phyloP scores from a whole-genome alignment of 2,113 vertebrate genomes.

The Bos javanicus region DNA sequence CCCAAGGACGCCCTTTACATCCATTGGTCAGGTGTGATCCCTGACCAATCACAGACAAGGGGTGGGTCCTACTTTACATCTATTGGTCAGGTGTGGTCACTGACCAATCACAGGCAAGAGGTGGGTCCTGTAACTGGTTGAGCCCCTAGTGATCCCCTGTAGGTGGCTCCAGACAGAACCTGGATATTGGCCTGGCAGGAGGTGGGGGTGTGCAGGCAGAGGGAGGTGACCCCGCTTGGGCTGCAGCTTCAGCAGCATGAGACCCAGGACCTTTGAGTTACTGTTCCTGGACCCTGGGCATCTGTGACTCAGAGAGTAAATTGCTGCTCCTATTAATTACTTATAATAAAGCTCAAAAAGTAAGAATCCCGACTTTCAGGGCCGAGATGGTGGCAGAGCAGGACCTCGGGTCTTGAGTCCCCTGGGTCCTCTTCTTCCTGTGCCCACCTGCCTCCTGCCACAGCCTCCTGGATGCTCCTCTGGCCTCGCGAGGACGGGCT shows the following conservation, averaged over 20 bases:
- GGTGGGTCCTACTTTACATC: background rate
- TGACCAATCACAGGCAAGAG: background rate
- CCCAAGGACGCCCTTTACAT: background rate
- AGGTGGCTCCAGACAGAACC: fast-evolving
- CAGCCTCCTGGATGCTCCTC: background rate
- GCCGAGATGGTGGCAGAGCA: background rate
- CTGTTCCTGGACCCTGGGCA: background rate
- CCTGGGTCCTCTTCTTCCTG: background rate
- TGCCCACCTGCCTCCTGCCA: background rate
- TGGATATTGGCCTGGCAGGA: fast-evolving
- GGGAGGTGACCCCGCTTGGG: fast-evolving
- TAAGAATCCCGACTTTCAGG: background rate
- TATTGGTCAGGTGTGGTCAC: background rate
- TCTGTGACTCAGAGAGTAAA: background rate
- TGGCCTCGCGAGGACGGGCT: background rate
- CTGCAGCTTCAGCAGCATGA: background rate
- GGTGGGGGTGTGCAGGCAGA: background rate
- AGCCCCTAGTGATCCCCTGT: background rate
- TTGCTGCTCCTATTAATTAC: background rate
- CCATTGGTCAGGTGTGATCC: background rate
- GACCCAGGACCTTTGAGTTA: fast-evolving
- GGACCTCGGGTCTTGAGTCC: background rate
- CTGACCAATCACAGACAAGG: background rate
- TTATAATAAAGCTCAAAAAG: no score
- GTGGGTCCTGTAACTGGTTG: background rate